phyloP scores from a whole-genome alignment of 2,113 vertebrate species.

The Rhadina sibilatrix region DNA sequence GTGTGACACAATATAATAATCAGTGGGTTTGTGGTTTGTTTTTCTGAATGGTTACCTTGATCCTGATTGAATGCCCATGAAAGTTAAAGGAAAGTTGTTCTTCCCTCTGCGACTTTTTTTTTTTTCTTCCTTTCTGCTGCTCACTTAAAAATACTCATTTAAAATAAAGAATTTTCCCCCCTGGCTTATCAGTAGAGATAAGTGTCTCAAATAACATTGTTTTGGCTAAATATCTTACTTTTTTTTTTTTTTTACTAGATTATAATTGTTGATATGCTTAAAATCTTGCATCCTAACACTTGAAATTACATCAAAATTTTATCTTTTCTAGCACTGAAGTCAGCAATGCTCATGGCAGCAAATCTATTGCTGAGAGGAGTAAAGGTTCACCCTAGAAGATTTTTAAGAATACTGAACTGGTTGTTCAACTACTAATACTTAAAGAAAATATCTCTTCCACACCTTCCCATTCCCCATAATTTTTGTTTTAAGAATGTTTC shows the following conservation, averaged over 20 bases:
- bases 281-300: not conserved
- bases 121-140: fast-evolving
- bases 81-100: not conserved
- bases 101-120: not conserved
- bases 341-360: not conserved
- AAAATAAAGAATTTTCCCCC: not conserved
- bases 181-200: not conserved
- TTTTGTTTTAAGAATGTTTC: not conserved
- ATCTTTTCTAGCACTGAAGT: not conserved
- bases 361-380: not conserved
- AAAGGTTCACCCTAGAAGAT: not conserved
- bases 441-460: not conserved
- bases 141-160: not conserved
- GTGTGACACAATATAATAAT: not conserved
- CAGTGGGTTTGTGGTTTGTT: fast-evolving
- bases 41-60: not conserved
- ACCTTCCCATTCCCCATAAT: not conserved
- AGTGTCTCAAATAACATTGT: not conserved
- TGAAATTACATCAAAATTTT: not conserved
- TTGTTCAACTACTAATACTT: not conserved
- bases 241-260: not conserved
- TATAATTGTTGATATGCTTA: not conserved
- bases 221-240: not conserved
- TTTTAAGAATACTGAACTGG: not conserved
- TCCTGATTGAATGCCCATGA: not conserved